Evolutionary conservation across 92 coral and sea anemone genomes (phyloP), one percentile per base, ranked within the genome.

Genomic region (Virgularia gustaviana): DNA sequence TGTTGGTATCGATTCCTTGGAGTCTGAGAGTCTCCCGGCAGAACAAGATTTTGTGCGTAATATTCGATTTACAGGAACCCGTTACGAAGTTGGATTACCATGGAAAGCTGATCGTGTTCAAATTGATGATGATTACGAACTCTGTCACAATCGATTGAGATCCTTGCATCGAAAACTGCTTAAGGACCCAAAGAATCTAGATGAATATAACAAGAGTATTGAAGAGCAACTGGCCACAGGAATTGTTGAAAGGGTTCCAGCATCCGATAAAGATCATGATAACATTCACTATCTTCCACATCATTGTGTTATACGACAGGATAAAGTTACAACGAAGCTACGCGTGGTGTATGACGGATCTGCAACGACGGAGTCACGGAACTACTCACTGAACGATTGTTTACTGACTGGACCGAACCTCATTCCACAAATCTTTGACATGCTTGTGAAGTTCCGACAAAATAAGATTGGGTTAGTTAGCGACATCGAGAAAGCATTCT

Each of bases 301-400:
- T 53, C 39, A 62, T 36, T 16, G 25, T 16, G 27, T 62, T 2
- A 62, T 52, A 0, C 63, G 78, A 12, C 20, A 71, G 22, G 63
- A 84, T 20, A 68, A 56, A 38, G 70, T 44, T 28, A 81, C 83
- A n/a, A 71, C 86, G 15, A 81, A 78, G 49, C 57, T 86, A 2
- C 79, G 81, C 7, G 44, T 82, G 1, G 84, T 78, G 6, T 82
- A 73, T 58, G 84, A 86, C 43, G 86, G 87, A 2, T 78, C 79
- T 1, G 84, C 84, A 1, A 76, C 13, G 20, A 27, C 39, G 15
- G 5, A 57, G 3, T 49, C 36, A 31, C 30, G 65, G 23, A 36
- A 72, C 12, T 52, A 15, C 15, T 81, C 82, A 27, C 58, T 82
- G 8, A 82, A 81, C 55, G 86, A 85, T 38, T 81, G 86, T 73